phyloP scores from a whole-genome alignment of 2,113 vertebrate species.

The Boulengeromyrus knoepffleri region DNA sequence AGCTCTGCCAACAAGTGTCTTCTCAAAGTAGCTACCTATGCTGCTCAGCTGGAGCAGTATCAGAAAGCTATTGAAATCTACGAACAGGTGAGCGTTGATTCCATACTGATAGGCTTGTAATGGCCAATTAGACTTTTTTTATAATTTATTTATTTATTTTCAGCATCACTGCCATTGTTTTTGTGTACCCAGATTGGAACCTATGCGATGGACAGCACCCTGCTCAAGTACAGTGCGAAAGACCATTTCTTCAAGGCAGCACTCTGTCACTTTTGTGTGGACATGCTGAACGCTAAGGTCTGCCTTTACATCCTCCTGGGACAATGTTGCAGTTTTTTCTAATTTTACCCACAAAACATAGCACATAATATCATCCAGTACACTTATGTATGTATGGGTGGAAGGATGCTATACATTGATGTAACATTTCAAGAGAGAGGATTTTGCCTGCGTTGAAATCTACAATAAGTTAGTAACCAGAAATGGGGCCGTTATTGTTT shows the following conservation, averaged over 20 bases:
- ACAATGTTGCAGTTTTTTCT: background rate
- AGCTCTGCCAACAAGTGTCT: slow-evolving; percentile 93
- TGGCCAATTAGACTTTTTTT: background rate
- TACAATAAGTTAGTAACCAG: background rate
- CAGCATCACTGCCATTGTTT: background rate
- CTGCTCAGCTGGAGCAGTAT: slow-evolving; percentile 86
- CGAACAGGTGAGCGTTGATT: slow-evolving; percentile 65
- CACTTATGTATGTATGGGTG: background rate
- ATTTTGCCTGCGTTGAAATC: background rate
- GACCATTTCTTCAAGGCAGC: slow-evolving; percentile 90
- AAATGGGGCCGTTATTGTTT: background rate
- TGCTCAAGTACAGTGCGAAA: slow-evolving; percentile 89
- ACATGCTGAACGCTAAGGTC: slow-evolving; percentile 89
- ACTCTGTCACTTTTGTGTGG: slow-evolving; percentile 88
- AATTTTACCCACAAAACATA: background rate
- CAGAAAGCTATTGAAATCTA: slow-evolving; percentile 87
- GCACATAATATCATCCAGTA: background rate
- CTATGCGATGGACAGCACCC: slow-evolving; percentile 82
- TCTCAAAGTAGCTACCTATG: slow-evolving; percentile 82
- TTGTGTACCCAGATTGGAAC: slow-evolving; percentile 60
- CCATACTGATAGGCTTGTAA: background rate
- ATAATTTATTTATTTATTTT: background rate
- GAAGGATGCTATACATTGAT: background rate
- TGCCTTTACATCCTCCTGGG: background rate
- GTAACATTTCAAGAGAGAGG: background rate